Base-by-base conservation (phyloP, 2,113 vertebrate species). In the Typhlomys cinereus region DNA sequence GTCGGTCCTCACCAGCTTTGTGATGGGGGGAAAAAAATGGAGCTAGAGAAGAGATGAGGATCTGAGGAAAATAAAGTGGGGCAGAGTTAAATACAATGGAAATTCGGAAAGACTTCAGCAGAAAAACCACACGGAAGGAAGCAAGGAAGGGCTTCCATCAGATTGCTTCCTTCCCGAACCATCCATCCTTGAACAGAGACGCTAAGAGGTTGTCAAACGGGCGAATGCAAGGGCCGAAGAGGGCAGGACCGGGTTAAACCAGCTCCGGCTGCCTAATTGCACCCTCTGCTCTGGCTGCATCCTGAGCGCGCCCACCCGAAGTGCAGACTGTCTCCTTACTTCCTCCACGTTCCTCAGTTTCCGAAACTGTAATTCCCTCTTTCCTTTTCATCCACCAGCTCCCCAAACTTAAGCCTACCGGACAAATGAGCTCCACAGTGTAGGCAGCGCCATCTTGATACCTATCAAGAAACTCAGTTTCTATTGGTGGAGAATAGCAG, bases 401-500 rank as follows among this genome's bases (percentile, higher is more conserved):
- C 74, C 79, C 66, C 76, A 92, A 84, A 95, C 81, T 95, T 70
- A 78, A 92, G 41, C 96, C 75, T 95, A 96, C 96, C 95, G 61
- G 62, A 96, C 75, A 73, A 90, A 0, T 1, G 1, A 61, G 44
- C 7, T 50, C 86, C 93, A 92, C 29, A 21, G 1, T 85, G 89
- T 85, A 95, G 86, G 23, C 78, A 85, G n/a, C 96, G 95, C 97
- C 97, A 98, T 98, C 15, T 82, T 95, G 57, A 41, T 69, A 92
- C 96, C 66, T 46, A 29, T 41, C 36, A 97, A 95, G 61, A 88
- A 97, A 3, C 2, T 54, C 31, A 1, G 15, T 90, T 75, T 31
- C 91, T 94, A 98, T 97, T 98, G 97, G 97, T 7, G 52, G 20
- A 5, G 11, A 8, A 1, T 6, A 13, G 41, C 7, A 83, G 1